phyloP scores from a whole-genome alignment of 1,140 invertebrate genomes.

The Ostrea edulis region DNA sequence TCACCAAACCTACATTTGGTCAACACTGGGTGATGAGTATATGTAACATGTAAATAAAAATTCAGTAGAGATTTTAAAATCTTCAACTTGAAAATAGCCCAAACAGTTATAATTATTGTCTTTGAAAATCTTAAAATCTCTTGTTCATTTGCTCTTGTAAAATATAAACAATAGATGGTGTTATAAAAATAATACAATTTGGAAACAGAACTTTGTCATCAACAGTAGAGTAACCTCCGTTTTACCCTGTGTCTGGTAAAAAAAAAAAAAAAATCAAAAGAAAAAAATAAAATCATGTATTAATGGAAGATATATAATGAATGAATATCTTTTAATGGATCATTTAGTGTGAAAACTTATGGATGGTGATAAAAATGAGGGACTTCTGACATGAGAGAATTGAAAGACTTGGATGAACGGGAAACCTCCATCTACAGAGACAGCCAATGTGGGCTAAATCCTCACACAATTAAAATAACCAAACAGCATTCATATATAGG shows the following conservation, averaged over 20 bases:
- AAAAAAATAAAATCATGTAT: too few relatives aligned
- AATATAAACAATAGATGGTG: background rate
- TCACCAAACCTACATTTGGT: constrained; percentile 21
- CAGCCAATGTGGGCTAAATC: constrained; percentile 2
- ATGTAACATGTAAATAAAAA: background rate
- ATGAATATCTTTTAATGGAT: background rate
- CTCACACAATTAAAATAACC: constrained; percentile 24
- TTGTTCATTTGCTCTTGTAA: background rate
- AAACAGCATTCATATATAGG: constrained; percentile 22
- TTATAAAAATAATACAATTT: background rate
- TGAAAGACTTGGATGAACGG: constrained; percentile 31
- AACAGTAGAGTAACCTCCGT: background rate
- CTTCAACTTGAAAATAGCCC: background rate
- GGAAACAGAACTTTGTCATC: too few relatives aligned
- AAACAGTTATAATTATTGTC: background rate
- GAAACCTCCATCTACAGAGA: constrained; percentile 20
- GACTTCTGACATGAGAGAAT: constrained; percentile 5
- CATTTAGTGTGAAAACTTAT: background rate
- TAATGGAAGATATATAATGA: too few relatives aligned
- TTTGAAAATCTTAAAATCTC: background rate
- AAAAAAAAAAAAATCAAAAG: background rate
- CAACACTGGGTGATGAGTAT: constrained; percentile 17
- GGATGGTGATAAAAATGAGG: constrained; percentile 17
- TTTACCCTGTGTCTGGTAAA: constrained; percentile 31
- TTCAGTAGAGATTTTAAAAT: background rate